Evolutionary conservation across 2,888 invertebrate genomes (phyloP).

Genomic region (Drosophila greeni): DNA sequence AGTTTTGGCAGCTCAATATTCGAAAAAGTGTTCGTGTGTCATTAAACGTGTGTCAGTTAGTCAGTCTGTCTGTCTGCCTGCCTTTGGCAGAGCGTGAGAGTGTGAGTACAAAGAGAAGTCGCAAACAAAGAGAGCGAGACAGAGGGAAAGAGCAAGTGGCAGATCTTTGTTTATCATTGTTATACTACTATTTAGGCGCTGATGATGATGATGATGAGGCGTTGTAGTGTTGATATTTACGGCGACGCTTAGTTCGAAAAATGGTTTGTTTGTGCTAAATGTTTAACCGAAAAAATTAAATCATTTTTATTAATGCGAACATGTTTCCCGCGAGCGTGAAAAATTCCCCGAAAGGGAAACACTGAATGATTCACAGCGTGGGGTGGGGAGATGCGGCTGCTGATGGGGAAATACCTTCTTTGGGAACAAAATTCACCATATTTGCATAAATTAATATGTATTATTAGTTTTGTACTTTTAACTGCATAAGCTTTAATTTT

Average conservation of each 20-base stretch:
- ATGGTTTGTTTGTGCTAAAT: slow-evolving; percentile 15
- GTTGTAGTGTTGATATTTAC: slow-evolving; percentile 1
- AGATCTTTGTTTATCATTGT: slow-evolving; percentile 23
- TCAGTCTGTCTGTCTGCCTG: slow-evolving; percentile 8
- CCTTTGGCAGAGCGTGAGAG: neutral
- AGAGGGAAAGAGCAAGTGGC: slow-evolving; percentile 4
- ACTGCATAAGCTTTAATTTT: neutral
- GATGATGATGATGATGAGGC: slow-evolving; percentile 16
- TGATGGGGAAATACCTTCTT: neutral
- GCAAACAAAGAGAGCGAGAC: slow-evolving; percentile 35
- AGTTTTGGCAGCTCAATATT: slow-evolving; percentile 34
- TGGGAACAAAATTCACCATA: neutral
- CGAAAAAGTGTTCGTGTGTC: slow-evolving; percentile 5
- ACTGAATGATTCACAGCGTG: slow-evolving; percentile 1
- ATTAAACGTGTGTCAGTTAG: slow-evolving; percentile 13
- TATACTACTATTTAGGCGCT: slow-evolving; percentile 25
- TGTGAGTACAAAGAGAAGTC: slow-evolving; percentile 29
- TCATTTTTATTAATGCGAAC: slow-evolving; percentile 4
- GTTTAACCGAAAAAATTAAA: slow-evolving; percentile 4
- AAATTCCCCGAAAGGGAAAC: slow-evolving; percentile 5
- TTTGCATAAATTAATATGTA: neutral
- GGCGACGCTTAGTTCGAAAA: slow-evolving; percentile 11
- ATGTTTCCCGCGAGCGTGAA: neutral
- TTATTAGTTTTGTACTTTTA: neutral
- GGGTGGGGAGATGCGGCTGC: neutral